Evolutionary conservation across 2,113 vertebrate species (phyloP).

Genomic region (Istiophorus platypterus): DNA sequence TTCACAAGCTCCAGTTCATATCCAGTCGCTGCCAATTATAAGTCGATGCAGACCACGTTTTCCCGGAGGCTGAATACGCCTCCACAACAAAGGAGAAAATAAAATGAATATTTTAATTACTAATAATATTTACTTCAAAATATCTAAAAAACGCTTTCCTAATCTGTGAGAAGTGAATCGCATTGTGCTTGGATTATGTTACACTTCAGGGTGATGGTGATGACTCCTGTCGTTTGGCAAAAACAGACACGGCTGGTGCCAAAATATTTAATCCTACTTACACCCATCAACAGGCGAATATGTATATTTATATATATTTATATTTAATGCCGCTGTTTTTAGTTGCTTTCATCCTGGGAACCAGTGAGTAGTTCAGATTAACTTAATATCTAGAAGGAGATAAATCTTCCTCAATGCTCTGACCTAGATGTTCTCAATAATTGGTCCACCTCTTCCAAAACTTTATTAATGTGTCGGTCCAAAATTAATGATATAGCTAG

Average conservation of each 20-base stretch:
- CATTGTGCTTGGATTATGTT: slow-evolving; percentile 45
- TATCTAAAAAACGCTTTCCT: slow-evolving; percentile 7
- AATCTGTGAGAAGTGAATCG: slow-evolving; percentile 21
- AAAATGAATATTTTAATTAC: slow-evolving; percentile 14
- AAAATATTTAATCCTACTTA: slow-evolving; percentile 51
- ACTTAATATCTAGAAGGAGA: background rate
- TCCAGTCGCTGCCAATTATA: background rate
- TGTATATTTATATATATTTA: background rate
- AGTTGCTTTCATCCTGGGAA: background rate
- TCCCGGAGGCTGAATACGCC: background rate
- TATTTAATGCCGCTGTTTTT: slow-evolving; percentile 12
- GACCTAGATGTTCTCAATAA: slow-evolving; percentile 31
- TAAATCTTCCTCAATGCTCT: slow-evolving; percentile 9
- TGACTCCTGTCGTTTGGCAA: slow-evolving; percentile 42
- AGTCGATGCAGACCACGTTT: background rate
- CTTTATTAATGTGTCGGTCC: slow-evolving; percentile 2
- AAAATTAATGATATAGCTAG: too few relatives aligned
- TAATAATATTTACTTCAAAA: slow-evolving; percentile 33
- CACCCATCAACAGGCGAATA: background rate
- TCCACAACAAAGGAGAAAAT: slow-evolving; percentile 15
- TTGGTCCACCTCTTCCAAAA: slow-evolving; percentile 19
- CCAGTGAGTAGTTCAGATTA: background rate
- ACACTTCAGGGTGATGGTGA: slow-evolving; percentile 41
- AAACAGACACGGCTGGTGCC: slow-evolving; percentile 25
- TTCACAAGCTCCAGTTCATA: slow-evolving; percentile 66